phyloP scores from a whole-genome alignment of 1,140 invertebrate species.

The Drosophila asahinai region DNA sequence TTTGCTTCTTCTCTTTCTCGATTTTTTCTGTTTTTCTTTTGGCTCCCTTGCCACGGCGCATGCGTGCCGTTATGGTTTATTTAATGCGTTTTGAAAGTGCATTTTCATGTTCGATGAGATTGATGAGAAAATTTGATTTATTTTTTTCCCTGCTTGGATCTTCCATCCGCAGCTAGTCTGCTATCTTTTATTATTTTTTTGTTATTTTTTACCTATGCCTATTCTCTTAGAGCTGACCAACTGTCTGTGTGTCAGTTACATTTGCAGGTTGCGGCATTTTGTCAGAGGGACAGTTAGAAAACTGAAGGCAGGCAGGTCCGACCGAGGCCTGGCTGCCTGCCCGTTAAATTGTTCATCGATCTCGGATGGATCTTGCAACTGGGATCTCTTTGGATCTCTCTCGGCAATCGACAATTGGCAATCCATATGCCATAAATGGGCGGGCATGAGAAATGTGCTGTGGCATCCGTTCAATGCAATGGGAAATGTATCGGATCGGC shows the following conservation, averaged over 20 bases:
- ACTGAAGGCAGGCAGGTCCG: constrained; percentile 70
- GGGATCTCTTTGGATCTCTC: constrained; percentile 20
- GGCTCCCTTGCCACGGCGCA: constrained; percentile 53
- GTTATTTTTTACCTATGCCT: constrained; percentile 2
- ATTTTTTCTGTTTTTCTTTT: not conserved
- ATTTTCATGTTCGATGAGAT: constrained; percentile 85
- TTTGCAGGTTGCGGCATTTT: constrained; percentile 82
- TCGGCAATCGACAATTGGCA: constrained; percentile 54
- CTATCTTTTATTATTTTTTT: not conserved
- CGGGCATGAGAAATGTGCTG: constrained; percentile 71
- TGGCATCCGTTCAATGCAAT: constrained; percentile 54
- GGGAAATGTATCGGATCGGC: constrained; percentile 71
- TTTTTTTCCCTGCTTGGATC: constrained; percentile 59
- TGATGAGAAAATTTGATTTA: constrained; percentile 85
- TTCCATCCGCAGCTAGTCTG: constrained; percentile 1
- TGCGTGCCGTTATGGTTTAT: constrained; percentile 84
- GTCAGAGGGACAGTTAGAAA: constrained; percentile 81
- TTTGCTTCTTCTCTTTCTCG: constrained; percentile 10
- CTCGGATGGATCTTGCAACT: constrained; percentile 49
- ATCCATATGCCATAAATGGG: constrained; percentile 77
- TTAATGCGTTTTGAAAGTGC: constrained; percentile 85
- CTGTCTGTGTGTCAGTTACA: constrained; percentile 70
- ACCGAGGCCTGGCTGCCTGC: constrained; percentile 29
- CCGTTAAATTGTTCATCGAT: constrained; percentile 63
- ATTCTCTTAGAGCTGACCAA: constrained; percentile 17